phyloP scores from a whole-genome alignment of 2,797 vertebrate species.

The Selene dorsalis region DNA sequence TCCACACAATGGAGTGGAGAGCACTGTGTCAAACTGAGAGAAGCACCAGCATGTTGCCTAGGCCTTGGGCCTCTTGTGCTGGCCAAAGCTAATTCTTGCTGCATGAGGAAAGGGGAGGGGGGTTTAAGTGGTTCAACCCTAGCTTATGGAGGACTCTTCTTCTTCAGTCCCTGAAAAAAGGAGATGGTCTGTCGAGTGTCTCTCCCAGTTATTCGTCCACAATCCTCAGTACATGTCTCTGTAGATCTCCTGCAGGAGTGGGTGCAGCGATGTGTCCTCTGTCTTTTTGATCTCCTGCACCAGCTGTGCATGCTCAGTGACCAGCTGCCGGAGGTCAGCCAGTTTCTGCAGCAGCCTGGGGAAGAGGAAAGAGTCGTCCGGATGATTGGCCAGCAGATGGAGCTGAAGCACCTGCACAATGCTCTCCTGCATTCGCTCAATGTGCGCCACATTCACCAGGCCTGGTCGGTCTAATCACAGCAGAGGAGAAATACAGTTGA shows the following conservation, averaged over 20 bases:
- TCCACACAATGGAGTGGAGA: conserved; percentile 51
- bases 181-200: conserved; percentile 30
- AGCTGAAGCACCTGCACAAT: conserved; percentile 93
- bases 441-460: conserved; percentile 90
- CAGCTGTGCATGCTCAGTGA: conserved; percentile 95
- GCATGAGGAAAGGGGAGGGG: conserved; percentile 6
- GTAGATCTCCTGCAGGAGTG: conserved; percentile 97
- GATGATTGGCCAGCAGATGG: conserved; percentile 93
- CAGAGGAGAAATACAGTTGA: not conserved
- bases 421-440: conserved; percentile 94
- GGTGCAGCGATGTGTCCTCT: conserved; percentile 95
- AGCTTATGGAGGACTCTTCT: conserved; percentile 57
- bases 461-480: conserved; percentile 91
- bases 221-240: conserved; percentile 94
- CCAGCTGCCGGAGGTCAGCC: conserved; percentile 94
- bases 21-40: conserved; percentile 19
- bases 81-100: conserved; percentile 42
- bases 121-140: conserved; percentile 68
- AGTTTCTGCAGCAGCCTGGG: conserved; percentile 97
- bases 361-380: conserved; percentile 92
- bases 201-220: conserved; percentile 27
- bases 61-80: conserved; percentile 16
- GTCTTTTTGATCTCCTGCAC: conserved; percentile 97
- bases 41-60: conserved; percentile 16
- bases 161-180: conserved; percentile 49